phyloP scores from a whole-genome alignment of 2,113 vertebrate species.

The Dipodomys ordii region DNA sequence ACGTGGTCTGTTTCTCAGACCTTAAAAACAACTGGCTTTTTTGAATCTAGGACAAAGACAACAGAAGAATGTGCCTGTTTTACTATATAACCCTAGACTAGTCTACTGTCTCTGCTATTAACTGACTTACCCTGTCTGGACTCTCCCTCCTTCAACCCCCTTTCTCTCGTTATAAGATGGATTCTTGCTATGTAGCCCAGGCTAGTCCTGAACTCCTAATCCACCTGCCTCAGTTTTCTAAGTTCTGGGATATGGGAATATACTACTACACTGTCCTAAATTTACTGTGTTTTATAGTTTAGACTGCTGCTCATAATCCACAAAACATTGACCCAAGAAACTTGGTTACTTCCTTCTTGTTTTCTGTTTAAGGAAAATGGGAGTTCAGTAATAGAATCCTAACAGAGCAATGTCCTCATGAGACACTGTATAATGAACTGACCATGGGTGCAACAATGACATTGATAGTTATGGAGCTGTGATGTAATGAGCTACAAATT shows the following conservation, averaged over 20 bases:
- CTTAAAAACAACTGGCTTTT: slow-evolving; percentile 27
- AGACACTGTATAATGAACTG: too few relatives aligned
- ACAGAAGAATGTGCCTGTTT: neutral
- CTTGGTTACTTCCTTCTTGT: neutral
- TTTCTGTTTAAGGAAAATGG: neutral
- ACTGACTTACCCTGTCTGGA: neutral
- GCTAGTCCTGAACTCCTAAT: neutral
- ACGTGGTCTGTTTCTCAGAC: slow-evolving; percentile 46
- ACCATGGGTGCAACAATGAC: fast-evolving
- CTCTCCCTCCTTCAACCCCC: neutral
- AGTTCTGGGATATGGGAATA: neutral
- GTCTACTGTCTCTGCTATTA: neutral
- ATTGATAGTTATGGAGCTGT: neutral
- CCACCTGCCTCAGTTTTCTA: too few relatives aligned
- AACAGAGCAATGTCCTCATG: neutral
- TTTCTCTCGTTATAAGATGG: neutral
- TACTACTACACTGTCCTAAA: too few relatives aligned
- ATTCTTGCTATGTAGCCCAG: neutral
- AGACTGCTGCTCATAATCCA: neutral
- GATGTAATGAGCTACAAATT: neutral
- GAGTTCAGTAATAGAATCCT: neutral
- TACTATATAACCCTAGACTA: neutral
- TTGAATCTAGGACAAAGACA: neutral
- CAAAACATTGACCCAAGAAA: neutral
- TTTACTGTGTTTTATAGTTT: neutral